Evolutionary conservation across 53 echinoderm and acorn worm species (phyloP), one percentile per base, ranked within the genome.

Genomic region (Echinometra lucunter): DNA sequence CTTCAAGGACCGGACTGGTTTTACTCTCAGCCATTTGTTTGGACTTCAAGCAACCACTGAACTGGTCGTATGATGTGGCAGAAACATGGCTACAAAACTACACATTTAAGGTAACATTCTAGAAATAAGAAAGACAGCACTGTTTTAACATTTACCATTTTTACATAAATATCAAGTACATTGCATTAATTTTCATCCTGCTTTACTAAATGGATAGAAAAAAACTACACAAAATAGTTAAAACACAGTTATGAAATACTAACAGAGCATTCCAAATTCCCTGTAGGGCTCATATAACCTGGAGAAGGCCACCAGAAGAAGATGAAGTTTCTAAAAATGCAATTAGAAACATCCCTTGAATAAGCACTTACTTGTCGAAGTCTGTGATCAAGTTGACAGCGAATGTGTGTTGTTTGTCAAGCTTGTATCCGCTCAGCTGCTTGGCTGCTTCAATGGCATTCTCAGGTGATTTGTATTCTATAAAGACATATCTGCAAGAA

Each of bases 381-480:
- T 99, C 99, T 74, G 95, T 95, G 91, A 99, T 96, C 42, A 99
- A 93, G 80, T 99, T 99, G 57, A 99, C 99, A 40, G 99, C 91
- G 80, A 99, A 99, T 15, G 96, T 98, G 60, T 99, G 99, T 19
- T 95, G 96, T 89, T 99, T 99, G 95, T 99, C 98, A 92, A 99
- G 92, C 94, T 97, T 97, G 95, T 99, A 99, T 3, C 99, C 99
- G 63, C 96, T 96, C 95, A 99, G 95, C 63, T 96, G 97, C 49
- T 97, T 99, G 42, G 97, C 97, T 18, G 99, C 99, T 81, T 97
- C 95, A 6, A 95, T 94, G 35, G 99, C 99, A 82, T 99, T 96
- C 12, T 94, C 97, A 88, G 96, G 98, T 23, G 98, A 96, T n/a
- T 94, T 95, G 66, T 95, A 99, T 66, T 99, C 99, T 92, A 99